Conservation (phyloP, 2,888 invertebrate species). For the Thalpophila matura region DNA sequence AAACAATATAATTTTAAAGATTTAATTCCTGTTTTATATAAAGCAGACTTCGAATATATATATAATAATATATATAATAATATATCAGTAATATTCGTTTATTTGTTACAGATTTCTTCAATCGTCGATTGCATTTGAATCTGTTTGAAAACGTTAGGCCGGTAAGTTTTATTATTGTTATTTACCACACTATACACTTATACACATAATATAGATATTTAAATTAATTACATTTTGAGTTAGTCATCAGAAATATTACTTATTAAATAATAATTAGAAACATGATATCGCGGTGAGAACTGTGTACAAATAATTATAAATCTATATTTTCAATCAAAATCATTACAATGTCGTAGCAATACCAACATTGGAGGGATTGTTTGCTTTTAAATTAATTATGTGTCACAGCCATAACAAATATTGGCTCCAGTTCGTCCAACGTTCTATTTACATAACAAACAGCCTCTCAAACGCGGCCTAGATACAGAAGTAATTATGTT, state of each 20-base stretch:
- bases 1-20: too few species aligned
- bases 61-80: neutral
- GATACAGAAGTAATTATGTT: constrained; percentile 32
- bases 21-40: too few species aligned
- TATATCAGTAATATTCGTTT: neutral
- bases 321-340: constrained; percentile 9
- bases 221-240: too few species aligned
- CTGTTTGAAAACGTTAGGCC: neutral
- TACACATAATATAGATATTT: neutral
- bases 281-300: neutral
- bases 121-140: neutral
- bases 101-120: constrained; percentile 37
- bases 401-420: constrained; percentile 27
- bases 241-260: too few species aligned
- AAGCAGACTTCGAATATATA: too few species aligned
- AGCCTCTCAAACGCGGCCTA: constrained; percentile 31
- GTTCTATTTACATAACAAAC: constrained; percentile 30
- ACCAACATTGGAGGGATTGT: constrained; percentile 26
- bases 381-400: constrained; percentile 36
- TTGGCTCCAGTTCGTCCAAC: constrained; percentile 25
- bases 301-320: neutral
- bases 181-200: neutral
- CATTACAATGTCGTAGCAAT: constrained; percentile 4
- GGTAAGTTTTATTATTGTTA: constrained; percentile 24
- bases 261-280: too few species aligned